Evolutionary conservation across 2,113 vertebrate species (phyloP).

Genomic region (Anoura caudifer): DNA sequence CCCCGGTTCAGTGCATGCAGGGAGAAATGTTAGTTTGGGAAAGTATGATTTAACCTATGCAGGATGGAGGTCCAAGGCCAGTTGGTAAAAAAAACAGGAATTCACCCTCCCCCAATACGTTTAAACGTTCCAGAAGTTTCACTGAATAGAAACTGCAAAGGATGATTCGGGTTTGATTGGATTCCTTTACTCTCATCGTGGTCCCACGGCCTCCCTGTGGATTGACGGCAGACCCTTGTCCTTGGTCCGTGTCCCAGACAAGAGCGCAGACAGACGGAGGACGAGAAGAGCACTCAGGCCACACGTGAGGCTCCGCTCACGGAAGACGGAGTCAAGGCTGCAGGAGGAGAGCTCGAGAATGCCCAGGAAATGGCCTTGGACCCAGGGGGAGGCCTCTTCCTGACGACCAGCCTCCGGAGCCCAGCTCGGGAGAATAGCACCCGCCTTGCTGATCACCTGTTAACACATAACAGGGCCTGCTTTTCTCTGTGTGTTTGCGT

Average conservation of each 20-base stretch:
- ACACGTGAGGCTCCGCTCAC: not conserved
- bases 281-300: not conserved
- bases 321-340: not conserved
- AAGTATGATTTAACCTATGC: not conserved
- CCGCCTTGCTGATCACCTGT: not conserved
- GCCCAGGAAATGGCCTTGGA: not conserved
- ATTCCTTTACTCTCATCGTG: not conserved
- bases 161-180: not conserved
- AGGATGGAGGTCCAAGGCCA: not conserved
- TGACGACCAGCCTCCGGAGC: not conserved
- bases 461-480: not conserved
- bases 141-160: not conserved
- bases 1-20: not conserved
- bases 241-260: fast-evolving
- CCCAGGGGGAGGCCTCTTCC: not conserved
- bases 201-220: not conserved
- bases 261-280: not conserved
- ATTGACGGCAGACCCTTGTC: not conserved
- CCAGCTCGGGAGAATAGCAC: not conserved
- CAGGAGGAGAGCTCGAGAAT: fast-evolving
- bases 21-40: not conserved
- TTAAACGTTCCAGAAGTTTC: not conserved
- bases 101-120: not conserved
- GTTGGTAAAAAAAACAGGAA: not conserved
- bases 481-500: not conserved